phyloP scores from a whole-genome alignment of 2,888 invertebrate genomes.

The Xestia xanthographa region DNA sequence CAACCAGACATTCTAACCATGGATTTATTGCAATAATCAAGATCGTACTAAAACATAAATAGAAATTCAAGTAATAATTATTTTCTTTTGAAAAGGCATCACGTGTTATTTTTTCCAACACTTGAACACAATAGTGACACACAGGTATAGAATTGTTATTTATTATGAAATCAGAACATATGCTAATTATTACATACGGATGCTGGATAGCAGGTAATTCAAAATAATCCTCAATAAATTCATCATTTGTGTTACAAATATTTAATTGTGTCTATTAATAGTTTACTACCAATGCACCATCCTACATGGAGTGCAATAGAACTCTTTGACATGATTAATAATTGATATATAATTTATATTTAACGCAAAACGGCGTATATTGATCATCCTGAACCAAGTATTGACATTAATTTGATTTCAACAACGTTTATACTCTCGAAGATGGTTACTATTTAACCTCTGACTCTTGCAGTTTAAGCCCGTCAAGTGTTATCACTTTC shows the following conservation, averaged over 20 bases:
- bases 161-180: slow-evolving; percentile 12
- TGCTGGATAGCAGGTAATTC: not conserved
- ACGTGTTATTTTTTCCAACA: not conserved
- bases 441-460: slow-evolving; percentile 35
- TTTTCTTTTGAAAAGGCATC: slow-evolving; percentile 27
- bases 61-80: slow-evolving; percentile 28
- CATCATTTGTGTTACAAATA: not conserved
- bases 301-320: slow-evolving; percentile 15
- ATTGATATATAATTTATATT: not conserved
- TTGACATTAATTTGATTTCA: slow-evolving; percentile 25
- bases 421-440: slow-evolving; percentile 38
- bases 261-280: slow-evolving; percentile 4
- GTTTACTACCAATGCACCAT: slow-evolving; percentile 6
- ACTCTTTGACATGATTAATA: not conserved
- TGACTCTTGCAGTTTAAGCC: slow-evolving; percentile 23
- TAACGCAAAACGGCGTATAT: slow-evolving; percentile 14
- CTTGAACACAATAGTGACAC: not conserved
- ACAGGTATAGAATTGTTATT: not conserved
- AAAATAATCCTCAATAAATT: not conserved
- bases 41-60: slow-evolving; percentile 42
- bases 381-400: slow-evolving; percentile 15
- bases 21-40: slow-evolving; percentile 47
- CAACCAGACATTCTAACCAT: slow-evolving; percentile 39
- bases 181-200: not conserved
- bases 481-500: slow-evolving; percentile 49